A percentile compares a stretch with the other conserved stretches of the same genome.
Evolutionary conservation across 2,797 vertebrate species (phyloP).

Genomic region (Anisognathus igniventris): DNA sequence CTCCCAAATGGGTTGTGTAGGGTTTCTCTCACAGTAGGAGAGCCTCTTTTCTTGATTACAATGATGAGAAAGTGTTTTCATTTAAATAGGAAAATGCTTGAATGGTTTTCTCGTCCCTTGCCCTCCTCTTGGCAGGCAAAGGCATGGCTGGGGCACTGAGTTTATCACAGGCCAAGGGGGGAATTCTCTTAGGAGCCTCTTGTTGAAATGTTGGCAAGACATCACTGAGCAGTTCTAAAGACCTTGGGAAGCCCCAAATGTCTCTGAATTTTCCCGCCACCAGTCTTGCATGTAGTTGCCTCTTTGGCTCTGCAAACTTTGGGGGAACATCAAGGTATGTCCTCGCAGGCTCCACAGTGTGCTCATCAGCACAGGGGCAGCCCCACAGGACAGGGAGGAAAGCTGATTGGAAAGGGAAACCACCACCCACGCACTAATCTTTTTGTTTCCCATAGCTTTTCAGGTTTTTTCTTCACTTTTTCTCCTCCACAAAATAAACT

Average conservation of each 20-base stretch:
- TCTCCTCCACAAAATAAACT: not conserved
- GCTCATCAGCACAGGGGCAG: not conserved
- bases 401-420: not conserved
- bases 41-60: not conserved
- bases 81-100: conserved; percentile 46
- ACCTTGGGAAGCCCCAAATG: conserved; percentile 13
- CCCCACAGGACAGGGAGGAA: not conserved
- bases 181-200: conserved; percentile 40
- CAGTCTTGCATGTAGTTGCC: not conserved
- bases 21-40: not conserved
- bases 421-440: not conserved
- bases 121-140: conserved; percentile 47
- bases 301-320: not conserved
- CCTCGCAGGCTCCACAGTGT: not conserved
- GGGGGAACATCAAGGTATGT: conserved; percentile 8
- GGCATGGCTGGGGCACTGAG: not conserved
- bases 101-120: conserved; percentile 15
- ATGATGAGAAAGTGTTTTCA: conserved; percentile 31
- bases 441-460: not conserved
- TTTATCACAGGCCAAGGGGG: conserved; percentile 47
- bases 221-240: conserved; percentile 48
- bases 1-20: not conserved
- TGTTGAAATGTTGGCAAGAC: conserved; percentile 50
- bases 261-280: conserved; percentile 40
- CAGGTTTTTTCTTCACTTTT: not conserved